Base-by-base conservation (phyloP, 1,140 invertebrate species). In the Micrasema minimum region DNA sequence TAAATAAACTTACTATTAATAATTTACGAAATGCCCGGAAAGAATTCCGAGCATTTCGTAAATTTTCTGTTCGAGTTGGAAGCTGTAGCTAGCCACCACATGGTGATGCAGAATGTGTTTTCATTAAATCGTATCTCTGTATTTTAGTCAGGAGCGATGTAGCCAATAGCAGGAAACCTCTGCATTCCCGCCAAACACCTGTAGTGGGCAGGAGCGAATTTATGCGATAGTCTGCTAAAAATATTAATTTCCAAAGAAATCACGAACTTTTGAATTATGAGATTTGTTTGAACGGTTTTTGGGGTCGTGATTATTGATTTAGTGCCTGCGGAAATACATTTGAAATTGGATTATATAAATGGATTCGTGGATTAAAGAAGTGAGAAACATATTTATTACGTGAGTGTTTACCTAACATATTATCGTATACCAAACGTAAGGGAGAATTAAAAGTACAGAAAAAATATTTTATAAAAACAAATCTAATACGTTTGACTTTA, bases 221-320 rank as follows among this genome's bases (percentile, higher is more conserved):
- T 59, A 59, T 18, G 55, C 10, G 35, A 59, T 38, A 11, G 23
- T 2, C 50, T 4, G 35, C 14, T 38, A 59, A 18, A 59, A 59
- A 38, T 37, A 59, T 20, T 20, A 20, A 59, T 59, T 38, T 41
- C 12, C 46, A 50, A 50, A 14, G 9, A 18, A 18, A 18, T 16
- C 20, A 11, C 20, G 46, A 50, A 22, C 46, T 50, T 38, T 59
- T 59, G 31, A 59, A 59, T 37, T 41, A 41, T 18, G 55, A 14
- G 55, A n/a, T 59, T 59, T 38, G 26, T 59, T 59, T 20, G 55
- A 59, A 38, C 35, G 7, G 55, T 59, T 38, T 55, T 59, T 59
- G 55, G 9, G 35, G 31, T 18, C 31, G 55, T 38, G 55, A 59
- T 59, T 38, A 59, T 59, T 59, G 55, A 59, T 59, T 59, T 59